Conservation (phyloP, 2,797 vertebrate genomes). For the Somateria mollissima region DNA sequence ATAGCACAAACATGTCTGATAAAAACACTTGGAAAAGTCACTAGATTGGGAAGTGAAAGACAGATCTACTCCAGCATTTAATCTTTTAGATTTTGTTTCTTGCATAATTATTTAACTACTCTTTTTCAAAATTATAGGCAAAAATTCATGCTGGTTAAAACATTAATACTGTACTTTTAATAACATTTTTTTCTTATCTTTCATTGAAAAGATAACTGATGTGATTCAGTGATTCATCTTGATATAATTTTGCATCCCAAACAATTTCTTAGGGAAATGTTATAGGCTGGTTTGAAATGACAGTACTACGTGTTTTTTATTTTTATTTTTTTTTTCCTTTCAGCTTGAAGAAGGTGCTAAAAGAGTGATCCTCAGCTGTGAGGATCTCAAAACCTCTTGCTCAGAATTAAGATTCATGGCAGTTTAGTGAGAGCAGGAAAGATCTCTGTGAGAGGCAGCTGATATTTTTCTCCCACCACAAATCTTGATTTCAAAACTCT, state of each 20-base stretch:
- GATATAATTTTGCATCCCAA: slow-evolving; percentile 32
- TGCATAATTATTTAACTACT: not conserved
- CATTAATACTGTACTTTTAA: not conserved
- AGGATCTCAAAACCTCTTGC: slow-evolving; percentile 67
- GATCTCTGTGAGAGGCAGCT: slow-evolving; percentile 66
- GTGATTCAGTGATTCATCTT: slow-evolving; percentile 1
- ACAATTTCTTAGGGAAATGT: slow-evolving; percentile 20
- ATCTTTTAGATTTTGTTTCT: not conserved
- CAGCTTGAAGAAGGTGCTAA: slow-evolving; percentile 67
- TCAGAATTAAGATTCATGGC: slow-evolving; percentile 69
- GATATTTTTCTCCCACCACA: slow-evolving; percentile 69
- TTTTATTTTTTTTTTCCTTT: slow-evolving; percentile 5
- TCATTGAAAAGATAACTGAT: slow-evolving; percentile 18
- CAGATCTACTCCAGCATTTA: not conserved
- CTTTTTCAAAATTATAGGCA: not conserved
- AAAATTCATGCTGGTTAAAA: not conserved
- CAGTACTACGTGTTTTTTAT: not conserved
- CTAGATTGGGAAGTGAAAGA: not conserved
- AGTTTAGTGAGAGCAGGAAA: slow-evolving; percentile 53
- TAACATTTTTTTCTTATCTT: not conserved
- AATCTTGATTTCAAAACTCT: slow-evolving; percentile 72
- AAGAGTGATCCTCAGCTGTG: slow-evolving; percentile 67
- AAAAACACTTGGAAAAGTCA: slow-evolving; percentile 32
- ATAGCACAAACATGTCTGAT: slow-evolving; percentile 7
- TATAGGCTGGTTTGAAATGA: slow-evolving; percentile 57